phyloP scores from a whole-genome alignment of 2,888 invertebrate genomes.

The Amorpha juglandis region DNA sequence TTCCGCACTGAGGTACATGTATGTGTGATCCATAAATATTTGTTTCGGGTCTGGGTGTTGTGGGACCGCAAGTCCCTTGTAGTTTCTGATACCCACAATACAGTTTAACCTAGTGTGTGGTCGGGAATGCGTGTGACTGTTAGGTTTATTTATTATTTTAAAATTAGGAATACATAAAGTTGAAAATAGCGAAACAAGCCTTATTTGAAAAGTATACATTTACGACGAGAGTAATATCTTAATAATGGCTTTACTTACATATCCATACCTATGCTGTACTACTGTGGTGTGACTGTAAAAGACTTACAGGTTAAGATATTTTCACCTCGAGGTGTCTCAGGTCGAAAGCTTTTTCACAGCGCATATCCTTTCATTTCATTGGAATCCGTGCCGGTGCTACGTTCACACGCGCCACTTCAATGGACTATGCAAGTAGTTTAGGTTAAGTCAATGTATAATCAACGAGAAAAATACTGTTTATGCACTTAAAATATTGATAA shows the following conservation, averaged over 20 bases:
- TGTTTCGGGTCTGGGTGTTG: too few relatives aligned
- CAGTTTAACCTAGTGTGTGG: too few relatives aligned
- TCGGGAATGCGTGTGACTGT: too few relatives aligned
- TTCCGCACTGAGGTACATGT: too few relatives aligned
- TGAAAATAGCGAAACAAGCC: not conserved
- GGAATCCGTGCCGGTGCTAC: slow-evolving; percentile 66
- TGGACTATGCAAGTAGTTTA: slow-evolving; percentile 27
- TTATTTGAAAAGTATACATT: not conserved
- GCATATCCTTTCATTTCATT: slow-evolving; percentile 78
- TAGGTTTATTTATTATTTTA: too few relatives aligned
- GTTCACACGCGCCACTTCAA: slow-evolving; percentile 50
- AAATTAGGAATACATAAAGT: not conserved
- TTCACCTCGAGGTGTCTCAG: slow-evolving; percentile 53
- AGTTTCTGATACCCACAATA: too few relatives aligned
- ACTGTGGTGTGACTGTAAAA: slow-evolving; percentile 39
- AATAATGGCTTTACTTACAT: slow-evolving; percentile 11
- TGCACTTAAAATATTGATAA: not conserved
- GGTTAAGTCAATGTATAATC: not conserved
- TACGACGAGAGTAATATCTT: not conserved
- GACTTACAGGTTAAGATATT: slow-evolving; percentile 57
- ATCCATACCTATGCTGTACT: slow-evolving; percentile 15
- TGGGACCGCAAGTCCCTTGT: too few relatives aligned
- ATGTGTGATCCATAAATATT: too few relatives aligned
- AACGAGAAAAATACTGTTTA: not conserved
- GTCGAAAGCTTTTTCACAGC: slow-evolving; percentile 65